These are phyloP conservation scores for Ochotona princeps DNA, from an alignment of 2,113 vertebrate genomes.

Conservation along the genomic window DNA sequence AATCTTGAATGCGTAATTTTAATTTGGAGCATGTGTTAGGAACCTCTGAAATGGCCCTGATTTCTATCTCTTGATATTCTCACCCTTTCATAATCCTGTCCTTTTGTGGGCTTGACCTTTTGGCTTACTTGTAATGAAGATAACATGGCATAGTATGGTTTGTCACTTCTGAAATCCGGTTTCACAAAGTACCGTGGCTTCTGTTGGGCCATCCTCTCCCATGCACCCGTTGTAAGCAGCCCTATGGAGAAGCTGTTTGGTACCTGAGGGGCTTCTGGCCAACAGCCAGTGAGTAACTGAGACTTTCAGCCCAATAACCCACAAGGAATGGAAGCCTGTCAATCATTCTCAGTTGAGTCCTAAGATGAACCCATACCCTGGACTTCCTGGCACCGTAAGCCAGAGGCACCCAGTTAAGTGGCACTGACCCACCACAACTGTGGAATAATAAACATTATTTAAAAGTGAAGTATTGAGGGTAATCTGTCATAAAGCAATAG, in stretches of 20 bases:
- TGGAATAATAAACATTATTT: neutral
- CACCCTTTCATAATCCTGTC: neutral
- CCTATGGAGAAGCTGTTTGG: neutral
- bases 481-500: neutral
- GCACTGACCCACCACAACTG: neutral
- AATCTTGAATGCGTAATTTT: constrained; percentile 50
- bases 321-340: neutral
- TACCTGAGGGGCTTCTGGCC: neutral
- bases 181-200: constrained; percentile 30
- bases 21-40: constrained; percentile 11
- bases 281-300: neutral
- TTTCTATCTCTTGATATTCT: neutral
- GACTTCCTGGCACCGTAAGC: neutral
- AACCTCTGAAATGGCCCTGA: neutral
- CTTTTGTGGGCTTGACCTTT: constrained; percentile 48
- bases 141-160: constrained; percentile 47
- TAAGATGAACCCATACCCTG: neutral
- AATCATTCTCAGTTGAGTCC: neutral
- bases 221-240: neutral
- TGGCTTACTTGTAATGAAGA: constrained; percentile 52
- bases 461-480: neutral
- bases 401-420: neutral
- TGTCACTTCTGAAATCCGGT: constrained; percentile 57
- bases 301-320: neutral
- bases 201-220: neutral